A percentile compares a stretch with the other conserved stretches of the same genome.
Evolutionary conservation across 2,797 vertebrate genomes (phyloP).

Genomic region (Myoxocephalus aenaeus): DNA sequence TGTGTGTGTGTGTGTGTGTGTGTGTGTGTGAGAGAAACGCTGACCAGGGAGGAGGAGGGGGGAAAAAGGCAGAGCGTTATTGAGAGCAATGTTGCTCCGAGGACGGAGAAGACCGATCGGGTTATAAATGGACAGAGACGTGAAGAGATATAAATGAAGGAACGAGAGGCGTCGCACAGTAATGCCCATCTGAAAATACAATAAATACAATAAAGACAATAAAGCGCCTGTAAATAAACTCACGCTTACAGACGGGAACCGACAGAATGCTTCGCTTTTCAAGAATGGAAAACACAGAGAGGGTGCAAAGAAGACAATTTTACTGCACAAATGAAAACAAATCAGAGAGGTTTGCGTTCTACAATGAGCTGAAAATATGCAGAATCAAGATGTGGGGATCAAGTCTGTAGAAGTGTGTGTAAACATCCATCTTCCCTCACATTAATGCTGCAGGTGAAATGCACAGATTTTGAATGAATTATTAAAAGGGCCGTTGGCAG

Average conservation of each 20-base stretch:
- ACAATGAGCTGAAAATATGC: not conserved
- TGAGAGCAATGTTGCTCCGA: conserved; percentile 13
- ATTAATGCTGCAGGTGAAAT: not conserved
- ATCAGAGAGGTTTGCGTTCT: not conserved
- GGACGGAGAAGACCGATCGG: not conserved
- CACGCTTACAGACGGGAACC: not conserved
- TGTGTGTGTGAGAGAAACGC: not conserved
- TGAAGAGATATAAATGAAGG: conserved; percentile 28
- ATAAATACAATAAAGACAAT: conserved; percentile 24
- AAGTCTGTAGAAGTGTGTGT: too few relatives aligned
- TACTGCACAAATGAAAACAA: not conserved
- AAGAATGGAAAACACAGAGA: too few relatives aligned
- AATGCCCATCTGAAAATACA: conserved; percentile 22
- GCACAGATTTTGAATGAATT: not conserved
- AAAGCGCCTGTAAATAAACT: conserved; percentile 24
- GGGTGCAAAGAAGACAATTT: not conserved
- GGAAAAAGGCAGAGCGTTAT: conserved; percentile 9
- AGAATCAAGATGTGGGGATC: not conserved
- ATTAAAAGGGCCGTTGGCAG: not conserved
- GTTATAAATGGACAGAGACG: not conserved
- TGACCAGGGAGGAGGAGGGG: not conserved
- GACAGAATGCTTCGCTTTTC: not conserved
- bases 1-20: conserved; percentile 16
- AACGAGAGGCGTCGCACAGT: not conserved
- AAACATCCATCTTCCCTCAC: too few relatives aligned